Evolutionary conservation across 1,140 invertebrate genomes (phyloP), one percentile per base, ranked within the genome.

Genomic region (Drosophila dunni): DNA sequence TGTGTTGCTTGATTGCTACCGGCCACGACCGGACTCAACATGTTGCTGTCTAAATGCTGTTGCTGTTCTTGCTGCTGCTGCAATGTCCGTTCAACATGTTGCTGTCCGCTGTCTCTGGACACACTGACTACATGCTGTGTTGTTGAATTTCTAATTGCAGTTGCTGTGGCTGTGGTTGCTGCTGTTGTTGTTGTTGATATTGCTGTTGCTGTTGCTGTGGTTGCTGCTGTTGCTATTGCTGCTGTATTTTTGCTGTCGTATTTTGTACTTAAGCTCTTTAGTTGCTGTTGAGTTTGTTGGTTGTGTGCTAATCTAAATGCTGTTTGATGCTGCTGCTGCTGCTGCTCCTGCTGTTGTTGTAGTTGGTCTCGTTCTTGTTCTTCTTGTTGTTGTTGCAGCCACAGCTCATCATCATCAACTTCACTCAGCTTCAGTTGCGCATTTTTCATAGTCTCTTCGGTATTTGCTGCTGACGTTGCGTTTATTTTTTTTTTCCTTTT

Each of bases 371-470:
- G 24, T 24, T 24, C 24, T 29, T 6, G 24, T 29, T 29, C 24
- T 2, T 74, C n/a, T 24, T 63, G 62, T 1, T 80, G 74, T n/a
- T 78, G 68, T 29, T 86, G 75, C 83, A 82, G 72, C 79, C 83
- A 88, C 57, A 83, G 79, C 83, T 80, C 83, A 54, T 77, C 75
- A 73, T 88, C 84, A 69, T 89, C 84, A 88, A 88, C 83, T 83
- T 89, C 79, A 80, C 73, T 79, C 80, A 83, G 80, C 81, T 88
- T 88, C 83, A 83, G 84, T 89, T 89, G 84, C 88, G 84, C 84
- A 88, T 88, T 89, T 88, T 88, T 88, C 84, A 88, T 88, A 88
- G 85, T 88, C 84, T 89, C 85, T 89, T 89, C 79, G 81, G 80
- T 84, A 78, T 77, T 73, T 78, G 75, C 77, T 81, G 75, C 81